Conservation (phyloP, 2,888 invertebrate genomes). For the Zaprionus bogoriensis region DNA sequence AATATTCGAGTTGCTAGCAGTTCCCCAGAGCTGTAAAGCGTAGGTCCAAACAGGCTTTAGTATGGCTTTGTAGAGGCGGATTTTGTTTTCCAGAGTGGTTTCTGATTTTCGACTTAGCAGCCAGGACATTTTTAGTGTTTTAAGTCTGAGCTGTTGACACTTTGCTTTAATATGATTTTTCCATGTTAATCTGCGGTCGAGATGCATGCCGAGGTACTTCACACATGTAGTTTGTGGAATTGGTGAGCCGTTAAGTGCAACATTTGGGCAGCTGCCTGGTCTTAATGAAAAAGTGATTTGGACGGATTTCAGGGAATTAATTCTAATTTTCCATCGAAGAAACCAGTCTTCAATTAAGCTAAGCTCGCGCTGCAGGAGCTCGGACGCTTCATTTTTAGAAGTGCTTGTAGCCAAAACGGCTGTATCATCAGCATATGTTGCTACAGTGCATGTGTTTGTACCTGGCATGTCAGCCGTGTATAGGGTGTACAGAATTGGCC, state of each 20-base stretch:
- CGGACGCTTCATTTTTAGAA: conserved; percentile 3
- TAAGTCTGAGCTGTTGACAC: neutral
- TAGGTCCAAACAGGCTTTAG: conserved; percentile 8
- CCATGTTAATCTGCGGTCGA: conserved; percentile 13
- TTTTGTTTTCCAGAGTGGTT: conserved; percentile 10
- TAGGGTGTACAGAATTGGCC: conserved; percentile 1
- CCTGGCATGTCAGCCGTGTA: conserved; percentile 10
- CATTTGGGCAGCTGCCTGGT: conserved; percentile 1
- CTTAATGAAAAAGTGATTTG: conserved; percentile 4
- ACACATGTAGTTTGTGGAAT: conserved; percentile 5
- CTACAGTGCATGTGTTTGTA: neutral
- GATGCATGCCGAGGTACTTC: conserved; percentile 2
- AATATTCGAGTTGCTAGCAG: conserved; percentile 11
- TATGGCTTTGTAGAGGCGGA: conserved; percentile 5
- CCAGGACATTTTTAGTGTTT: conserved; percentile 2
- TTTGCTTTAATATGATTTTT: conserved; percentile 12
- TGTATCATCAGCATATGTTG: conserved; percentile 12
- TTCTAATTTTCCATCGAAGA: too few relatives aligned
- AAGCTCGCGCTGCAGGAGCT: neutral
- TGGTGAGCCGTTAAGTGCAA: conserved; percentile 4
- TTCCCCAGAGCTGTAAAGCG: conserved; percentile 12
- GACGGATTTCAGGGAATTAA: too few relatives aligned
- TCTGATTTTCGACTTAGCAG: conserved; percentile 2
- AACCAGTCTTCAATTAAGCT: conserved; percentile 1
- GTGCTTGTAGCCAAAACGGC: neutral